Conservation (phyloP, 2,797 vertebrate species). For the Buphagus erythrorhynchus region DNA sequence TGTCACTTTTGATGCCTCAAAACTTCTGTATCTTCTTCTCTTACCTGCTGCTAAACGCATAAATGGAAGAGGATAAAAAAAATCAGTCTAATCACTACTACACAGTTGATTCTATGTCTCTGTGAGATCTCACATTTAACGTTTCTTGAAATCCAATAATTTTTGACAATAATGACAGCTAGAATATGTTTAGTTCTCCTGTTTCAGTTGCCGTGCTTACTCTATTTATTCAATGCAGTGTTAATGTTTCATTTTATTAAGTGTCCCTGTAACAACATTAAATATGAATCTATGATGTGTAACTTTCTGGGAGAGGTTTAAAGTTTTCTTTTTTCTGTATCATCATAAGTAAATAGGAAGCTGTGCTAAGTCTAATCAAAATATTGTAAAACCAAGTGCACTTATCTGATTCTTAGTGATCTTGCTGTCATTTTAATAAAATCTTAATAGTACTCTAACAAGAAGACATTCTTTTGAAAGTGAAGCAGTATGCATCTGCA, state of each 20-base stretch:
- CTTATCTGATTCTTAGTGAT: not conserved
- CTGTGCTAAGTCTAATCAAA: constrained; percentile 10
- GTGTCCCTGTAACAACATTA: not conserved
- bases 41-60: not conserved
- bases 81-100: not conserved
- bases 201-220: not conserved
- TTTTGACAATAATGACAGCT: not conserved
- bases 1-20: not conserved
- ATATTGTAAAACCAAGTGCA: constrained; percentile 13
- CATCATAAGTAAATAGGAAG: constrained; percentile 17
- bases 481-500: not conserved
- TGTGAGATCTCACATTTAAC: not conserved
- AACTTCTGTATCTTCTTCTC: not conserved
- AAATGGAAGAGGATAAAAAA: not conserved
- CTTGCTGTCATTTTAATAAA: constrained; percentile 53
- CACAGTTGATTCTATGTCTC: not conserved
- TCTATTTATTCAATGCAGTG: not conserved
- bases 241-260: not conserved
- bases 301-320: not conserved
- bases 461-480: constrained; percentile 51
- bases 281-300: not conserved
- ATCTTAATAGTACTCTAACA: constrained; percentile 25
- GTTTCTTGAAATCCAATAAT: not conserved
- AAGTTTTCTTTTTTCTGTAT: not conserved
- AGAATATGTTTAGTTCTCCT: not conserved